phyloP scores from a whole-genome alignment of 2,113 vertebrate genomes.

The Nothocercus julius region DNA sequence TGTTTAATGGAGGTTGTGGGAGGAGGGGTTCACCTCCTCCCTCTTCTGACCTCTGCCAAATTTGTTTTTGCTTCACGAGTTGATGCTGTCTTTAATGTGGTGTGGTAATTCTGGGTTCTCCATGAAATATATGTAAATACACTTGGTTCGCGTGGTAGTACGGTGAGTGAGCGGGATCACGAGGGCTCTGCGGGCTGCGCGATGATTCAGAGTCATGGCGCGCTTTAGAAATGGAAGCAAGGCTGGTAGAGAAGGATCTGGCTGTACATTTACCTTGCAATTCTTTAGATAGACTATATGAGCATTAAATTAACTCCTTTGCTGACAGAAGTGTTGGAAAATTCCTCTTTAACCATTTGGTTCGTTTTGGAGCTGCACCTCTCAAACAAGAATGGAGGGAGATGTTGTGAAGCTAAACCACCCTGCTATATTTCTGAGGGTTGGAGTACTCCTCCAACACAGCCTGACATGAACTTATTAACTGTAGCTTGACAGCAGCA shows the following conservation, averaged over 20 bases:
- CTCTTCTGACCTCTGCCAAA: not conserved
- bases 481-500: not conserved
- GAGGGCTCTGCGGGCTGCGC: accelerated
- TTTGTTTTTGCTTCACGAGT: not conserved
- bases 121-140: not conserved
- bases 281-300: not conserved
- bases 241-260: not conserved
- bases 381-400: not conserved
- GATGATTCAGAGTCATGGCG: not conserved
- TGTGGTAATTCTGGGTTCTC: not conserved
- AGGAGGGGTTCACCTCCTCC: accelerated
- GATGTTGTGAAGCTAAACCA: not conserved
- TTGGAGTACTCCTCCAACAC: not conserved
- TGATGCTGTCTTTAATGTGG: not conserved
- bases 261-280: not conserved
- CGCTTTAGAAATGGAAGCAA: not conserved
- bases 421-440: not conserved
- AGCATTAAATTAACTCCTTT: not conserved
- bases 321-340: not conserved
- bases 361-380: not conserved
- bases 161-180: not conserved
- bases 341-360: not conserved
- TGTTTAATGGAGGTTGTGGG: accelerated
- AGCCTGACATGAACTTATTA: not conserved
- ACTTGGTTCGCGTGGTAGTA: not conserved